Conservation (phyloP, 1,140 invertebrate species). For the Ostrea denselamellosa region DNA sequence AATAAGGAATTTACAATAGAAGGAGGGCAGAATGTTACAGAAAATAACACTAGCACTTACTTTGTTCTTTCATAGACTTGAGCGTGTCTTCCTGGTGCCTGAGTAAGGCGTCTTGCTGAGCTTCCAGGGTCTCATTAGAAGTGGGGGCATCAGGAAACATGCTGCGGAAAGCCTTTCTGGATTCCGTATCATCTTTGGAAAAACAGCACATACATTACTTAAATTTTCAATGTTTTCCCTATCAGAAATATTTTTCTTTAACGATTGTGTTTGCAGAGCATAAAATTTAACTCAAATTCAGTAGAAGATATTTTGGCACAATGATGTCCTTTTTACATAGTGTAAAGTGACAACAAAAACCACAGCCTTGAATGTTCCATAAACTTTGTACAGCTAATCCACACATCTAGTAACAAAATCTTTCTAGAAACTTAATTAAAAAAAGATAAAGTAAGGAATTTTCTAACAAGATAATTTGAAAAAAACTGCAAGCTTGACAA, state of each 20-base stretch:
- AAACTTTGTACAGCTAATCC: not conserved
- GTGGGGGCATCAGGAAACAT: constrained; percentile 71
- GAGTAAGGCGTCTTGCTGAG: constrained; percentile 73
- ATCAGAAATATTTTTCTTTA: no score
- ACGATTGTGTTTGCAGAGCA: not conserved
- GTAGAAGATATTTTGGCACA: not conserved
- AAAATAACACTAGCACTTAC: not conserved
- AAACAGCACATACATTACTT: constrained; percentile 16
- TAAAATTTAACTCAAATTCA: not conserved
- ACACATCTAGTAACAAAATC: not conserved
- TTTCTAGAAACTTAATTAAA: not conserved
- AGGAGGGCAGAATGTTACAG: no score
- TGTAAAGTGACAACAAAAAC: no score
- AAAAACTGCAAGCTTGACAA: not conserved
- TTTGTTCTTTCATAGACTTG: constrained; percentile 45
- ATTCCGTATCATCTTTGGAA: constrained; percentile 68
- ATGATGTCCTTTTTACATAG: no score
- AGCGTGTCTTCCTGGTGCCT: constrained; percentile 72
- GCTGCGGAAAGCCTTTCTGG: constrained; percentile 69
- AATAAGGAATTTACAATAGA: no score
- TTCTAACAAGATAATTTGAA: not conserved
- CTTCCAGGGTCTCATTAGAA: constrained; percentile 67
- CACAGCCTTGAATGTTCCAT: not conserved
- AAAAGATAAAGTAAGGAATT: not conserved
- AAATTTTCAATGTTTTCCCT: not conserved